Base-by-base conservation (phyloP, 2,113 vertebrate genomes). In the Fulica atra region DNA sequence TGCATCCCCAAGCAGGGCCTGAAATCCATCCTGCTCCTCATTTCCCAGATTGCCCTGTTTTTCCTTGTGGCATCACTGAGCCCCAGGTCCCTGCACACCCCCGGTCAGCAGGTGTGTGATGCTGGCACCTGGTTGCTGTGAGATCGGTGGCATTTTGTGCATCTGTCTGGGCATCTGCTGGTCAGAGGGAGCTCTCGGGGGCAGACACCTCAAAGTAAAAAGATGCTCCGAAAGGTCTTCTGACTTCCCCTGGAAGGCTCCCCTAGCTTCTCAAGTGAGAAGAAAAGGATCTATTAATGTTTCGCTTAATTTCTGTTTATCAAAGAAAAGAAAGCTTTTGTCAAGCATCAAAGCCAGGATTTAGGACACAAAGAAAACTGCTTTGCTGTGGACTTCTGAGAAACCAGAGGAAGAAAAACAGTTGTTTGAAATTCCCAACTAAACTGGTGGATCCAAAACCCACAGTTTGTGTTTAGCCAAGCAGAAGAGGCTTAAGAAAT, bases 221-320 rank as follows among this genome's bases (percentile, higher is more conserved):
- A 57, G 63, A 38, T 26, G 40, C 56, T 82, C 54, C 2, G 0
- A 40, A 84, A 88, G 77, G 87, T 84, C 92, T 83, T 16, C 33
- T 64, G 66, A 44, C 21, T 63, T 46, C 71, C 38, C 53, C 82
- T 70, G 51, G 81, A 74, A 46, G 42, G 46, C 66, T 87, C 44
- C 60, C 15, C 51, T 64, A 72, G 85, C 81, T 96, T 71, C 89
- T 61, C 64, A 77, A 95, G 86, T 29, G 79, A 81, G 63, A 92
- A 81, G 81, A 93, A 95, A 95, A 81, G 38, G 69, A n/a, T n/a
- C 50, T 68, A 60, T 93, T 95, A 84, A 92, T 88, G 79, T 95
- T 93, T 29, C 57, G 42, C 82, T 96, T 96, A 77, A 69, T 96
- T 96, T 95, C 94, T 95, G 80, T 96, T 97, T 97, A 93, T 97